Evolutionary conservation across 2,888 invertebrate species (phyloP).

Genomic region (Drosophila algonquin): DNA sequence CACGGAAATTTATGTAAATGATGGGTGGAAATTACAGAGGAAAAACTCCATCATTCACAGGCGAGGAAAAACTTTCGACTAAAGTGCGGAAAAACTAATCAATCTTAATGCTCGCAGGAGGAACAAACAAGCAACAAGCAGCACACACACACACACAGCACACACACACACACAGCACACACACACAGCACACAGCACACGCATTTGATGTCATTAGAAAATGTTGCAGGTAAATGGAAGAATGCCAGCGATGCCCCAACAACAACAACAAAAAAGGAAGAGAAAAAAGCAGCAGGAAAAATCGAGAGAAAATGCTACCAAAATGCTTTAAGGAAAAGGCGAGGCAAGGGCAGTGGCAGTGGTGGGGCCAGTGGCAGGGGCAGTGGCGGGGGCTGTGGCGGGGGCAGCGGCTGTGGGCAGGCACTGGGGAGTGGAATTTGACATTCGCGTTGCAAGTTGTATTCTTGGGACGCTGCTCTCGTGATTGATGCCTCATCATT

Average conservation of each 20-base stretch:
- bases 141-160: constrained; percentile 38
- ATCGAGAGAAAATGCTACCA: constrained; percentile 49
- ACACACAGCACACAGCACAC: constrained; percentile 54
- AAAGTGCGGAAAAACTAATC: constrained; percentile 58
- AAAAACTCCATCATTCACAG: constrained; percentile 61
- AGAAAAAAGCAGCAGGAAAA: constrained; percentile 49
- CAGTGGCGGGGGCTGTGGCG: too few relatives aligned
- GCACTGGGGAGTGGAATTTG: constrained; percentile 60
- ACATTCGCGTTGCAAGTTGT: constrained; percentile 53
- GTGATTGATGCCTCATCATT: constrained; percentile 77
- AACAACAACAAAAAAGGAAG: constrained; percentile 20
- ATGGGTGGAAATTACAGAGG: constrained; percentile 33
- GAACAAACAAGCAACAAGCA: constrained; percentile 45
- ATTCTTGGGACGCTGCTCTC: constrained; percentile 52
- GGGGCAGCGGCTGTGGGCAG: too few relatives aligned
- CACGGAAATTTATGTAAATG: constrained; percentile 56
- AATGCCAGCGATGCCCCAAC: constrained; percentile 62
- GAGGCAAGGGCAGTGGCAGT: constrained; percentile 37
- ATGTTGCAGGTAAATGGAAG: constrained; percentile 70
- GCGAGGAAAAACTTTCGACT: constrained; percentile 22
- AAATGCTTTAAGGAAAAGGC: constrained; percentile 61
- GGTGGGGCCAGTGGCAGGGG: constrained; percentile 17
- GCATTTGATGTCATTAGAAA: constrained; percentile 76
- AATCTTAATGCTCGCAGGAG: constrained; percentile 71
- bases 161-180: constrained; percentile 40